phyloP scores from a whole-genome alignment of 2,888 invertebrate species.

The Dusona sp. region DNA sequence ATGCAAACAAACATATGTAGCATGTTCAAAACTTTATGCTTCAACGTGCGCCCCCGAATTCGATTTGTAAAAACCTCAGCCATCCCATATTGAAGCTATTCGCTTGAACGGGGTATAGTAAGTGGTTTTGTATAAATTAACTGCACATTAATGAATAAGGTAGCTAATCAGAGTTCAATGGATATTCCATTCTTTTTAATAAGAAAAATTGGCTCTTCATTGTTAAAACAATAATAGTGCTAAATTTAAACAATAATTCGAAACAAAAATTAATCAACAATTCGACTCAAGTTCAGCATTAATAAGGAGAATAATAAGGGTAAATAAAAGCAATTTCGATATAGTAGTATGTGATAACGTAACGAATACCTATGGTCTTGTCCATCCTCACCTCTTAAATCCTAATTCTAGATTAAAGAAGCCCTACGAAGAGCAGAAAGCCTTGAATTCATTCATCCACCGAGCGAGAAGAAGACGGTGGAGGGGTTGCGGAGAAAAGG shows the following conservation, averaged over 20 bases:
- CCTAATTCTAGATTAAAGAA: constrained; percentile 83
- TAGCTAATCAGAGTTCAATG: background rate
- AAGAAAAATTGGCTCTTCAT: background rate
- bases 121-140: background rate
- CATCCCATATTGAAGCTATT: background rate
- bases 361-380: constrained; percentile 22
- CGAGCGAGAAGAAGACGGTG: constrained; percentile 61
- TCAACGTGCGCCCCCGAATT: background rate
- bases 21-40: background rate
- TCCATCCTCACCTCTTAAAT: constrained; percentile 62
- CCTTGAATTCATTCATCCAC: constrained; percentile 75
- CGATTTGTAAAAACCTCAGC: background rate
- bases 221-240: background rate
- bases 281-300: background rate
- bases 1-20: background rate
- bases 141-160: background rate
- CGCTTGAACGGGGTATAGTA: background rate
- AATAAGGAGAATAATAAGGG: background rate
- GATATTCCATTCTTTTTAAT: background rate
- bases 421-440: constrained; percentile 73
- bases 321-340: constrained; percentile 11
- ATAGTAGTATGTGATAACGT: background rate
- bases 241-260: background rate
- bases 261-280: background rate
- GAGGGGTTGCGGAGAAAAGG: constrained; percentile 65